Evolutionary conservation across 2,888 invertebrate genomes (phyloP).

Genomic region (Andrena bucephala): DNA sequence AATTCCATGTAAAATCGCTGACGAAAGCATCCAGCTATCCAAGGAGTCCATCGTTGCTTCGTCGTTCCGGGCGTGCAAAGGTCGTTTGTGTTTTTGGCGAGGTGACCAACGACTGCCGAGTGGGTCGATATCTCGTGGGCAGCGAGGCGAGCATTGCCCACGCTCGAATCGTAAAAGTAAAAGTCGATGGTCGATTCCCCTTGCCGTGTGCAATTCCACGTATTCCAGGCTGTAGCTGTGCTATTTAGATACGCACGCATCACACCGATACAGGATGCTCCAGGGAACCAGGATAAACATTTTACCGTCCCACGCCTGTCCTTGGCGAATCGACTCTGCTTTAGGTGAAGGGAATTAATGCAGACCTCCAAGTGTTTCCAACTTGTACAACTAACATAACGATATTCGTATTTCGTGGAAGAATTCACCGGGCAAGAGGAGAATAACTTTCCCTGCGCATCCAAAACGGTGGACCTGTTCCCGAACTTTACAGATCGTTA

Average conservation of each 20-base stretch:
- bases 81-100: conserved; percentile 36
- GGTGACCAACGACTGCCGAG: conserved; percentile 59
- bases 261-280: conserved; percentile 9
- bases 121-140: conserved; percentile 75
- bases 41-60: background rate
- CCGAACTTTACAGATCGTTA: conserved; percentile 23
- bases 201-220: conserved; percentile 20
- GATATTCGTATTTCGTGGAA: conserved; percentile 35
- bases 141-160: conserved; percentile 76
- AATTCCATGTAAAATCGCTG: conserved; percentile 29
- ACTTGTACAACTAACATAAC: too few relatives aligned
- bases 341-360: background rate
- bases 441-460: conserved; percentile 57
- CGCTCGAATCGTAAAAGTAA: conserved; percentile 79
- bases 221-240: conserved; percentile 21
- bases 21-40: background rate
- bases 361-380: too few relatives aligned
- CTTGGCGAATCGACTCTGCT: too few relatives aligned
- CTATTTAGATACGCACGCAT: background rate
- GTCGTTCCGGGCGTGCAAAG: conserved; percentile 12
- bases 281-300: background rate
- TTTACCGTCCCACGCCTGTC: too few relatives aligned
- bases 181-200: conserved; percentile 72
- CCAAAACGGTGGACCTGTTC: conserved; percentile 35
- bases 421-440: background rate